A percentile compares a stretch with the other conserved stretches of the same genome.
phyloP scores from a whole-genome alignment of 2,113 vertebrate species.

The Trichomycterus rosablanca region DNA sequence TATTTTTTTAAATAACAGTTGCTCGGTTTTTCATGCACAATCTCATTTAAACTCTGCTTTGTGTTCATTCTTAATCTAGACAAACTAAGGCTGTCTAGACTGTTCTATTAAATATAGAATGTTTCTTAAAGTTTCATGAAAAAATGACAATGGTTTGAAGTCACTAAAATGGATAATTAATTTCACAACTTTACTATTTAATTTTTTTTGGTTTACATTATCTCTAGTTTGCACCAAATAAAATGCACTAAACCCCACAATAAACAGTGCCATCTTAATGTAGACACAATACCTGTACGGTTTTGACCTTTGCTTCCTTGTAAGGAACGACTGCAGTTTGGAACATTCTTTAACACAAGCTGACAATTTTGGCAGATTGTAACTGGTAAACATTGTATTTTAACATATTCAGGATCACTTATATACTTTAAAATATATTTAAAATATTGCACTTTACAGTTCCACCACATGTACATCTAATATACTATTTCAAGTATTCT shows the following conservation, averaged over 20 bases:
- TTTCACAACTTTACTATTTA: too few species aligned
- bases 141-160: too few species aligned
- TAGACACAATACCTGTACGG: neutral
- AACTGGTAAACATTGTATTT: conserved; percentile 54
- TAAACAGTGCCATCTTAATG: neutral
- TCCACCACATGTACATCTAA: conserved; percentile 57
- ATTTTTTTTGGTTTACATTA: too few species aligned
- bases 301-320: neutral
- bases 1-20: neutral
- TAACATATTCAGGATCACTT: conserved; percentile 18
- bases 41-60: neutral
- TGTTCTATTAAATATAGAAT: neutral
- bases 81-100: neutral
- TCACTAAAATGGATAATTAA: too few species aligned
- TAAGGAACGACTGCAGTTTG: conserved; percentile 40
- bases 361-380: conserved; percentile 70
- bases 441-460: conserved; percentile 69
- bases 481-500: conserved; percentile 58
- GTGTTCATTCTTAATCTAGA: neutral
- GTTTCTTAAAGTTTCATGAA: neutral
- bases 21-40: neutral
- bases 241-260: conserved; percentile 4
- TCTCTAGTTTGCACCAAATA: neutral
- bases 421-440: conserved; percentile 31
- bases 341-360: conserved; percentile 44